Evolutionary conservation across 2,113 vertebrate genomes (phyloP), one percentile per base, ranked within the genome.

Genomic region (Heptranchias perlo): DNA sequence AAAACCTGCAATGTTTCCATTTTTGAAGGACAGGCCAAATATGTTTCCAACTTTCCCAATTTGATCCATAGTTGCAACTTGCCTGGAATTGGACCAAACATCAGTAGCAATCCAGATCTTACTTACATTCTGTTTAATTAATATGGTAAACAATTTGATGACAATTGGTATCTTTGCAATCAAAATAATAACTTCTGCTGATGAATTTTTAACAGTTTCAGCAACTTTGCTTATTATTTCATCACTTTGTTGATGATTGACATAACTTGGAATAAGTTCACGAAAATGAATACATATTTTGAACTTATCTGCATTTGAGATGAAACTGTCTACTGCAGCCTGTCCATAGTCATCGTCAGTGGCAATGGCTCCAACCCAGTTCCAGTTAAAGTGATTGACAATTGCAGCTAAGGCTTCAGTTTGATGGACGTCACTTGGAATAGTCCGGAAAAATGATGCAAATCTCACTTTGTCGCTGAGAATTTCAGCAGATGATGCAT

Each of bases 351-450:
- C 73, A 96, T 58, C 67, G 1, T 49, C 67, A 82, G 2, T 21
- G 65, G 25, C 67, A 82, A 73, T 96, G 18, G 76, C 35, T 76
- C 49, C 5, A 2, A 69, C 3, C 16, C 61, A 73, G 4, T 82
- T 52, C 95, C 69, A 96, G 35, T 76, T 86, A 96, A 82, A 96
- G 35, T 95, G 94, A 95, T 49, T 52, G 52, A 69, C 31, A 47
- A 67, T 49, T 49, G 3, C 21, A 44, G 49, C 69, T 39, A 47
- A 49, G 11, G 95, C 62, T 86, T 35, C 14, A n/a, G 21, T 58
- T 62, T 82, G 39, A 82, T 82, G 47, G 21, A 96, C 11, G 16
- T 96, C 69, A 67, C 39, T 76, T 14, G 95, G 95, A 96, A 96
- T 35, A 35, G 65, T 44, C 39, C n/a, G 67, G 35, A 82, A 62